Base-by-base conservation (phyloP, 92 coral and sea anemone genomes). In the Muricea muricata region DNA sequence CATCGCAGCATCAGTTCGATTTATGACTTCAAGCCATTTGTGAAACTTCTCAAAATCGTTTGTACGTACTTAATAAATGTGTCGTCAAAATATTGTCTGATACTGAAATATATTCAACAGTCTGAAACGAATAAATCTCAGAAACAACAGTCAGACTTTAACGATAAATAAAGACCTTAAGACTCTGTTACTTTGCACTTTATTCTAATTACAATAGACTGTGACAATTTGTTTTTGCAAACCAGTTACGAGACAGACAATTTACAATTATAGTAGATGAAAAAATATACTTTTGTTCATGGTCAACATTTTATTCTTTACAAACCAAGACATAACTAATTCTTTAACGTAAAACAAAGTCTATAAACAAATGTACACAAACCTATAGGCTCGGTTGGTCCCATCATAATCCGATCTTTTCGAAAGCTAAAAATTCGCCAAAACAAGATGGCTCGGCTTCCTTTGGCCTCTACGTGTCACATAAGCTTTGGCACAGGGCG, bases 371-470 rank as follows among this genome's bases (percentile, higher is more conserved):
- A 63, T 2, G 1, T 63, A 20, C 58, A 78, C 83, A 34, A 52
- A 78, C 83, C 83, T 21, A 78, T 39, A 56, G 70, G 70, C 65
- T 78, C 83, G 70, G 83, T 78, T n/a, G 83, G 83, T 56, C 83
- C 83, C 83, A 78, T 78, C 83, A 78, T 78, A 56, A 78, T 78
- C 71, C 71, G 71, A 40, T 57, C 55, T 39, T 30, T 78, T 29
- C 28, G 9, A 56, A 35, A 56, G 37, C 55, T 34, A 78, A 58
- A 78, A 50, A 24, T 34, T 21, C 24, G 24, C 50, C 15, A 14
- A n/a, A n/a, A 45, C 57, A 20, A 76, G 7, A 28, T 57, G 55
- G 50, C 70, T 15, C 35, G 15, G 69, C 71, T 58, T 58, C 71
- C 55, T 30, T 25, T 63, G 1, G 18, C 34, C 58, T 23, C 34